Percentiles rank a stretch among this genome's conserved stretches.
These are phyloP conservation scores for Danio tinwini DNA, from an alignment of 2,797 vertebrate species.

Conservation along the genomic window DNA sequence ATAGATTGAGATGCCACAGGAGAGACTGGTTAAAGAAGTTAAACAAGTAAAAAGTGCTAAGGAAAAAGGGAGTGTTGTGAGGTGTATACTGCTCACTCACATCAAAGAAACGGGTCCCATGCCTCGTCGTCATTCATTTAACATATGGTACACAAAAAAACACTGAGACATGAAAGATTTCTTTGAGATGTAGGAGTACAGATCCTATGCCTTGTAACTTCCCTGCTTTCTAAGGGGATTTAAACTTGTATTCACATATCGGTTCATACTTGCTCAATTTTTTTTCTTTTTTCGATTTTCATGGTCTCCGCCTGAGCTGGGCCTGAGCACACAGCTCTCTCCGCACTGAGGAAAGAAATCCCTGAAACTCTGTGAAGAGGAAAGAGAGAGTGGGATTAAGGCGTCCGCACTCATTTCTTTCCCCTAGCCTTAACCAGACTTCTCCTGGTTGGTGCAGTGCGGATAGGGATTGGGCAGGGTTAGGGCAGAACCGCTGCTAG, in stretches of 20 bases:
- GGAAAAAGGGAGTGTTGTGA: neutral
- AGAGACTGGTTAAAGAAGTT: constrained; percentile 8
- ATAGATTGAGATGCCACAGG: neutral
- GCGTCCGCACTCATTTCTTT: constrained; percentile 26
- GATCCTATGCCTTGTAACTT: constrained; percentile 13
- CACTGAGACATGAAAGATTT: constrained; percentile 23
- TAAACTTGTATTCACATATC: constrained; percentile 31
- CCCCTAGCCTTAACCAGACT: constrained; percentile 41
- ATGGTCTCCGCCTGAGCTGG: constrained; percentile 20
- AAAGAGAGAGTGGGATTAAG: constrained; percentile 63
- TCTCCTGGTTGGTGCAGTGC: constrained; percentile 43
- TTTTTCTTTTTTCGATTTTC: constrained; percentile 15
- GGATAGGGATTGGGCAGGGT: constrained; percentile 37
- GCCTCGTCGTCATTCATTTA: constrained; percentile 26
- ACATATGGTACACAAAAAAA: constrained; percentile 16
- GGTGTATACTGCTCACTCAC: neutral
- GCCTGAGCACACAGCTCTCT: constrained; percentile 14
- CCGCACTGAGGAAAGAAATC: constrained; percentile 40
- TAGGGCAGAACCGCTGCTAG: constrained; percentile 49
- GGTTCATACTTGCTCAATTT: neutral
- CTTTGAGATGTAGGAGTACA: constrained; percentile 10
- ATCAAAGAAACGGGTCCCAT: constrained; percentile 25
- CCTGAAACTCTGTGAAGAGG: constrained; percentile 55
- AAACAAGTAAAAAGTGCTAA: neutral
- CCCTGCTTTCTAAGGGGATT: constrained; percentile 31